A percentile compares a stretch with the other conserved stretches of the same genome.
Evolutionary conservation across 1,140 invertebrate genomes (phyloP).

Genomic region (Protaetia brevitarsis): DNA sequence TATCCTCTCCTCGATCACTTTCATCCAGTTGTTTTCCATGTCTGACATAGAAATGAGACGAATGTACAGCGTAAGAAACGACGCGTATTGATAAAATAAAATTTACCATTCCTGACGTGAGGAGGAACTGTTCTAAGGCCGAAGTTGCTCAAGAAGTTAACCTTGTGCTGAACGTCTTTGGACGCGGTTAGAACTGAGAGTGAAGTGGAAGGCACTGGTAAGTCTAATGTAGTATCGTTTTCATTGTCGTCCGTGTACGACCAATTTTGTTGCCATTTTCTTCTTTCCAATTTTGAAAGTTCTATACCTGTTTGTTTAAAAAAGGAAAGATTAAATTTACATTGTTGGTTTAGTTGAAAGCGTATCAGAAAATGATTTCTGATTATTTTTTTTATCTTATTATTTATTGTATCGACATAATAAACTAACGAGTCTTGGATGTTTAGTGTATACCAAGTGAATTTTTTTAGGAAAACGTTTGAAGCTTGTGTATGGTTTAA

Average conservation of each 20-base stretch:
- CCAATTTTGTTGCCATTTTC: conserved; percentile 40
- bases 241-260: conserved; percentile 27
- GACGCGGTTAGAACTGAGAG: conserved; percentile 35
- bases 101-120: conserved; percentile 37
- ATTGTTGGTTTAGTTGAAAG: too few relatives aligned
- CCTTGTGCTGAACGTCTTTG: conserved; percentile 39
- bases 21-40: conserved; percentile 42
- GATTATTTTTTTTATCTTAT: too few relatives aligned
- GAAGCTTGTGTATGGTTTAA: too few relatives aligned
- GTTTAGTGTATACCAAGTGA: too few relatives aligned
- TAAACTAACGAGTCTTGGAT: too few relatives aligned
- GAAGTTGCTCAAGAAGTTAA: conserved; percentile 38
- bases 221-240: conserved; percentile 33
- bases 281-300: conserved; percentile 40
- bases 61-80: neutral
- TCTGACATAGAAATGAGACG: conserved; percentile 32
- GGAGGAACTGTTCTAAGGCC: conserved; percentile 35
- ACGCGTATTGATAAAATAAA: neutral
- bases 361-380: too few relatives aligned
- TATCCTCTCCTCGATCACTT: conserved; percentile 41
- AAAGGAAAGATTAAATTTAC: neutral
- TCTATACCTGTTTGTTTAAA: conserved; percentile 42
- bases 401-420: too few relatives aligned
- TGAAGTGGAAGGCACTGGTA: conserved; percentile 43
- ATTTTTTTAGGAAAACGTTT: too few relatives aligned